Conservation (phyloP, 2,888 invertebrate genomes). For the Bombylius major region DNA sequence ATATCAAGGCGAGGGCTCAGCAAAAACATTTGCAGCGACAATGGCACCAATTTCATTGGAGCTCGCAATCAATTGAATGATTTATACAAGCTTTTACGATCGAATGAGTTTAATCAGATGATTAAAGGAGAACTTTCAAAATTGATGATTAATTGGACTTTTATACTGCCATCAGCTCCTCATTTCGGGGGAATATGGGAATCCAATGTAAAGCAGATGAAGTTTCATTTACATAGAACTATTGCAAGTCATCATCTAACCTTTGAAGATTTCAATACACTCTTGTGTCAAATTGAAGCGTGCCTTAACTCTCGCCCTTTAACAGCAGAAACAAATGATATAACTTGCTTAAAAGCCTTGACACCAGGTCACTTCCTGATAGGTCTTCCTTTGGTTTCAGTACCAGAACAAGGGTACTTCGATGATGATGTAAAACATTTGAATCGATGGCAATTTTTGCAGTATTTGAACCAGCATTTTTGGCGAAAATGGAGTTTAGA, state of each 20-base stretch:
- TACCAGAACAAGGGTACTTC: background rate
- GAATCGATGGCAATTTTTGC: no score
- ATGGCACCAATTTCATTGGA: slow-evolving; percentile 14
- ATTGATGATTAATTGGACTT: background rate
- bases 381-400: background rate
- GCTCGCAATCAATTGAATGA: slow-evolving; percentile 1
- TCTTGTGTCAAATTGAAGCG: background rate
- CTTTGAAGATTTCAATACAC: background rate
- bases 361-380: background rate
- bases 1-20: slow-evolving; percentile 7
- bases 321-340: background rate
- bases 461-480: no score
- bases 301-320: background rate
- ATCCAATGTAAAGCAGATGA: background rate
- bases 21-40: slow-evolving; percentile 9
- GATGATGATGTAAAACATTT: no score
- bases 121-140: background rate
- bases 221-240: background rate
- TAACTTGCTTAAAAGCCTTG: background rate
- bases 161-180: background rate
- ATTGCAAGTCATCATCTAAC: background rate
- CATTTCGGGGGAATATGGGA: background rate
- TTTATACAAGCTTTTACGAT: background rate
- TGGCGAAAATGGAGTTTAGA: no score
- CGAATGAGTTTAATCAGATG: background rate